A percentile compares a stretch with the other conserved stretches of the same genome.
Conservation (phyloP, 37 sponge, comb jelly and placozoan species). For the Diacarnus erythraeanus region DNA sequence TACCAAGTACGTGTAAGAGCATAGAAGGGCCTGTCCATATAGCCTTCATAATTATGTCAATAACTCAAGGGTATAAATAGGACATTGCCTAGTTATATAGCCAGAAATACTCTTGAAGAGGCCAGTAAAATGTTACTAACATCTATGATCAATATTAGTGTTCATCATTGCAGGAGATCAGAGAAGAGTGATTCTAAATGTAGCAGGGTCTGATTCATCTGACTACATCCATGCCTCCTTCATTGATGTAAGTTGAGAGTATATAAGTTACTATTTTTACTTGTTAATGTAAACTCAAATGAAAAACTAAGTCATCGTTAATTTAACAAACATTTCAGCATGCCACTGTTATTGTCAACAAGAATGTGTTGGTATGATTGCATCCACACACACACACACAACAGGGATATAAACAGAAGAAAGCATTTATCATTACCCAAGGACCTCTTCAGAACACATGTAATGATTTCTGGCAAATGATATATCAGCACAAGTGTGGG, state of each 20-base stretch:
- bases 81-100: too few relatives aligned
- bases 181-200: constrained; percentile 22
- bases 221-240: constrained; percentile 54
- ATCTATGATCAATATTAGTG: background rate
- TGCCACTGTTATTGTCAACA: background rate
- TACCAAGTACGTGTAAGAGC: constrained; percentile 22
- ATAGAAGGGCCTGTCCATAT: too few relatives aligned
- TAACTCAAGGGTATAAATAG: too few relatives aligned
- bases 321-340: too few relatives aligned
- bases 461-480: constrained; percentile 59
- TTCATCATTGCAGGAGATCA: background rate
- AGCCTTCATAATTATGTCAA: too few relatives aligned
- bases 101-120: too few relatives aligned
- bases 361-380: background rate
- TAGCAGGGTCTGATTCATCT: background rate
- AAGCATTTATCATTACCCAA: constrained; percentile 50
- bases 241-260: constrained; percentile 43
- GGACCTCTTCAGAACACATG: constrained; percentile 28
- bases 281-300: too few relatives aligned
- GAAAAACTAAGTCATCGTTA: too few relatives aligned
- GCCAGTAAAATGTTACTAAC: too few relatives aligned
- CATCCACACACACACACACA: too few relatives aligned
- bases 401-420: constrained; percentile 54
- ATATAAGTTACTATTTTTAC: too few relatives aligned
- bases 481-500: constrained; percentile 35